A percentile compares a stretch with the other conserved stretches of the same genome.
Conservation (phyloP, 2,888 invertebrate genomes). For the Pachymerium ferrugineum region DNA sequence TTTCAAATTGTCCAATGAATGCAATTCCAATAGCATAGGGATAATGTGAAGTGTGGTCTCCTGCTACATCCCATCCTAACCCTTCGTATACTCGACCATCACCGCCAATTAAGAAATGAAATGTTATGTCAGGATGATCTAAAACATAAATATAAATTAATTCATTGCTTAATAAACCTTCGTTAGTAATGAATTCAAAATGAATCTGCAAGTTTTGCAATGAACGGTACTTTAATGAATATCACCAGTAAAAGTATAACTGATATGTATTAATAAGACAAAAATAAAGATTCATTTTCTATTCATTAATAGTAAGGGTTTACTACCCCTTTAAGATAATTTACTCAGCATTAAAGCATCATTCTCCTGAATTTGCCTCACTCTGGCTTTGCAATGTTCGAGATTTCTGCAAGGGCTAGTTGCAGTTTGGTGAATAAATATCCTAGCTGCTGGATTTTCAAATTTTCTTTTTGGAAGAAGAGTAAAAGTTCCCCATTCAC, state of each 20-base stretch:
- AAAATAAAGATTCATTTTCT: too few species aligned
- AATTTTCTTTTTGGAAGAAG: neutral
- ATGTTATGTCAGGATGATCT: neutral
- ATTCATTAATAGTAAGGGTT: too few species aligned
- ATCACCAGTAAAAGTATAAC: too few species aligned
- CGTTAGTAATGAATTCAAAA: too few species aligned
- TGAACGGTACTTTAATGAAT: too few species aligned
- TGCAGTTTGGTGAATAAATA: conserved; percentile 6
- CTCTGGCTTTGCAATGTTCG: neutral
- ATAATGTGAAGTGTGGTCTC: neutral
- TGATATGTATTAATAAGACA: too few species aligned
- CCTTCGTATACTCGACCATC: neutral
- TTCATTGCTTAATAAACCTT: too few species aligned
- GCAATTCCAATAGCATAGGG: neutral
- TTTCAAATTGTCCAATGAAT: neutral
- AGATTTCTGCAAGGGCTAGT: neutral
- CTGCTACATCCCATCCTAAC: neutral
- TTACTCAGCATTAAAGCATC: neutral
- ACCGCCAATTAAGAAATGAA: neutral
- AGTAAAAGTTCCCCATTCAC: neutral
- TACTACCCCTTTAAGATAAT: too few species aligned
- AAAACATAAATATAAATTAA: too few species aligned
- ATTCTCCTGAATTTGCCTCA: neutral
- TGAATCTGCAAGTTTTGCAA: too few species aligned
- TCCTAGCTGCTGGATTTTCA: conserved; percentile 1